Base-by-base conservation (phyloP, 2,797 vertebrate genomes). In the Agapornis canus region DNA sequence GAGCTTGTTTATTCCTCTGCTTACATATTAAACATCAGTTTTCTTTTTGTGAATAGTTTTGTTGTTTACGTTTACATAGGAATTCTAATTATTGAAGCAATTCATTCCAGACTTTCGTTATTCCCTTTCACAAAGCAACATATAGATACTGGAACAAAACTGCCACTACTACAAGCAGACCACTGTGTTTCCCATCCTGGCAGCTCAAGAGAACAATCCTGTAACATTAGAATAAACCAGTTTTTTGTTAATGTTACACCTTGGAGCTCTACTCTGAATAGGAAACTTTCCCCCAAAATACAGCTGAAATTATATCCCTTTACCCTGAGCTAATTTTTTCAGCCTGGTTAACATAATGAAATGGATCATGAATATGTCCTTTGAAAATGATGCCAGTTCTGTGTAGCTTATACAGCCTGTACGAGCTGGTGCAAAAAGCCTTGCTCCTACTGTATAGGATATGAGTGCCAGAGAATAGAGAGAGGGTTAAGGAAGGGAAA, bases 1-100 rank as follows among this genome's bases (percentile, higher is more conserved):
- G 70, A 91, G 23, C 48, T 91, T 83, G 70, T 94, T 96, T 96
- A 90, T 92, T 86, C 64, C 32, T 73, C 87, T 73, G 52, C 85
- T 96, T 94, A 86, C 88, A 89, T 96, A 96, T 94, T 95, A 94
- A 96, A 91, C 90, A 90, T 91, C 57, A 91, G 56, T 91, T 94
- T 12, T 8, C 63, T 94, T 94, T 91, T 80, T 77, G 70, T 92
- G 89, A 94, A 90, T 92, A 89, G 60, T 90, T 94, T 77, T 64
- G 80, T 68, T 95, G 87, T 96, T 96, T 92, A 61, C 49, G 42
- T 91, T 96, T 94, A 82, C 63, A 47, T 73, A 84, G 75, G 77
- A 94, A 94, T 96, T 96, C 91, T 92, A 64, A 94, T 90, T 77
- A 84, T 88, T 79, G 72, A 92, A 92, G 71, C 57, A 85, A 86